Base-by-base conservation (phyloP, 2,888 invertebrate genomes). In the Patella pellucida region DNA sequence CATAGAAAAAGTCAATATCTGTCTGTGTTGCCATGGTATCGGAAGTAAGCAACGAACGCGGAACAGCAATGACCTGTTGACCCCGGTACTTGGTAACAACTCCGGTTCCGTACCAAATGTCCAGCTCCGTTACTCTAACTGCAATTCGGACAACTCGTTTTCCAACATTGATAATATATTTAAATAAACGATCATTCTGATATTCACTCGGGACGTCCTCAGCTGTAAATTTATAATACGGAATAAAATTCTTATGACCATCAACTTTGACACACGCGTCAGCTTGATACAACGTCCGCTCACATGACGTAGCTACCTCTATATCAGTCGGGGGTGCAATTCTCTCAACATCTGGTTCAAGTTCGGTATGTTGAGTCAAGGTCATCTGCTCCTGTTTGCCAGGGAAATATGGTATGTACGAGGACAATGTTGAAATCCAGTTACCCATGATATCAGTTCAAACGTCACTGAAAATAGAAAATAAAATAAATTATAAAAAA, bases 251-350 rank as follows among this genome's bases (percentile, higher is more conserved):
- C 23, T 19, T 19, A 14, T 62, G 62, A 11, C 23, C 19, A 12
- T 19, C 19, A 12, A 23, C 23, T 23, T 19, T 62, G 9, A 9
- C n/a, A 14, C 62, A 62, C 19, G 19, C 23, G 2, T 62, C 62
- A 19, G 62, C 19, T 14, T 62, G 62, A 62, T 62, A 62, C 62
- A 62, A 62, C 62, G 62, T 62, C 23, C 62, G 62, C 62, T 19
- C 62, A 62, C 62, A 62, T 15, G 19, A 19, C 19, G 62, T 62
- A 62, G 62, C 19, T 23, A 62, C 23, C 23, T 62, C 62, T 23
- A 62, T 62, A 23, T 62, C 62, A 23, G 62, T 23, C 11, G 62
- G 62, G 19, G 62, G 62, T 23, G 62, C 11, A 19, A 62, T 23
- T 62, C 62, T 62, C 23, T 23, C 62, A 11, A 62, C 23, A 23